A percentile compares a stretch with the other conserved stretches of the same genome.
Conservation (phyloP, 2,797 vertebrate genomes). For the Sebastes oblongus region DNA sequence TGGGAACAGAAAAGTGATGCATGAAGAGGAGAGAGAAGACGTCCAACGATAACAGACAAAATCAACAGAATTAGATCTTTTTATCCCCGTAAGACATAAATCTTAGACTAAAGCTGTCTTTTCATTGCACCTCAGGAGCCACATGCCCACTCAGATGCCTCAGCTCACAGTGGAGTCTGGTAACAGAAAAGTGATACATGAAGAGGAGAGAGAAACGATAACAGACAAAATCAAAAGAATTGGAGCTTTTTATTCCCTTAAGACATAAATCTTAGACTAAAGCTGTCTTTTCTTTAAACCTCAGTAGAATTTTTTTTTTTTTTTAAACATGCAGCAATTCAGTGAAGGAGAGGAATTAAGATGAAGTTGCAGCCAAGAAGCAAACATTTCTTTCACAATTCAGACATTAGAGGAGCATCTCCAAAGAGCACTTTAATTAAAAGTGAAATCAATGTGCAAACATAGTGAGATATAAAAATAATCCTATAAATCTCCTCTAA, state of each 20-base stretch:
- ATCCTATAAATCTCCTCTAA: not conserved
- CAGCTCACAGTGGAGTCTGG: slow-evolving; percentile 39
- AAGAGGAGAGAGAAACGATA: not conserved
- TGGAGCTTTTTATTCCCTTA: not conserved
- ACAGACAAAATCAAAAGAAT: slow-evolving; percentile 1
- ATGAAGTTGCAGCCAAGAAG: not conserved
- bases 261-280: not conserved
- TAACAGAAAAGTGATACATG: slow-evolving; percentile 29
- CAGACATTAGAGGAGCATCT: not conserved
- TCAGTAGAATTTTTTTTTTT: not conserved
- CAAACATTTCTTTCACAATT: not conserved
- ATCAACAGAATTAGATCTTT: not conserved
- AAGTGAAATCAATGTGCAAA: not conserved
- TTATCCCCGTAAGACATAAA: not conserved
- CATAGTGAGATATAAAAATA: not conserved
- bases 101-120: not conserved
- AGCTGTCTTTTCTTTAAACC: not conserved
- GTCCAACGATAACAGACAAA: not conserved
- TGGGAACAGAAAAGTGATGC: slow-evolving; percentile 34
- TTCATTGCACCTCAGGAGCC: slow-evolving; percentile 60
- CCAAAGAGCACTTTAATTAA: not conserved
- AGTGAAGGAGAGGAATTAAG: not conserved
- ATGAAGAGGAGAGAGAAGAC: not conserved
- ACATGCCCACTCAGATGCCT: slow-evolving; percentile 69
- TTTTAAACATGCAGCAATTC: not conserved